Conservation (phyloP, 1,140 invertebrate genomes). For the Zelostemma sp. region DNA sequence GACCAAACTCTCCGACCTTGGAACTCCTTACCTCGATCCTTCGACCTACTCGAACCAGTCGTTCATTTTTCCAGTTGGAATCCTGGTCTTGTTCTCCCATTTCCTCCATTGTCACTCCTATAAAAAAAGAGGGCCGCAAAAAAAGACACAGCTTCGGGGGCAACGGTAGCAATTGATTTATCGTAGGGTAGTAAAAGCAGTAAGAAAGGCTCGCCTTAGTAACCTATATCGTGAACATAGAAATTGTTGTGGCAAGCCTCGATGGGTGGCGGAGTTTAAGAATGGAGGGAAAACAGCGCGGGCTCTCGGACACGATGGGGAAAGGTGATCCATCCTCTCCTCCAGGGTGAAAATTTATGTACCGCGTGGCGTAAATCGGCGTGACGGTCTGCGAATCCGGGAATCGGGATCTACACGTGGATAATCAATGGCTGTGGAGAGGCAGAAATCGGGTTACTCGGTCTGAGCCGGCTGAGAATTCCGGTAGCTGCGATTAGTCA, state of each 20-base stretch:
- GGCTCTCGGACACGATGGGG: slow-evolving; percentile 8
- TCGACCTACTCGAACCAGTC: no score
- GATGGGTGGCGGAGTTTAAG: slow-evolving; percentile 54
- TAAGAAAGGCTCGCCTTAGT: slow-evolving; percentile 57
- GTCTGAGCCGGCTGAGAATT: slow-evolving; percentile 50
- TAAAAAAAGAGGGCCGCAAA: not conserved
- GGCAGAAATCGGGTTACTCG: slow-evolving; percentile 56
- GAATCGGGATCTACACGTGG: slow-evolving; percentile 21
- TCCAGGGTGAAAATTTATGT: slow-evolving; percentile 35
- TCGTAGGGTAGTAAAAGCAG: slow-evolving; percentile 62
- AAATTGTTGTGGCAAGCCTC: slow-evolving; percentile 69
- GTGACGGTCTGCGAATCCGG: slow-evolving; percentile 30
- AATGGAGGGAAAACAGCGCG: slow-evolving; percentile 21
- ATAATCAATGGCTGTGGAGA: slow-evolving; percentile 35
- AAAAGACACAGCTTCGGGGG: not conserved
- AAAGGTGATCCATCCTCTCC: slow-evolving; percentile 19
- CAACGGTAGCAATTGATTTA: slow-evolving; percentile 59
- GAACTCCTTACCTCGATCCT: no score
- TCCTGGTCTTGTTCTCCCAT: no score
- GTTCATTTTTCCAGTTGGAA: no score
- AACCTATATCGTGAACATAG: slow-evolving; percentile 68
- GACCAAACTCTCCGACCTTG: no score
- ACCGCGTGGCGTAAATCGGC: slow-evolving; percentile 41
- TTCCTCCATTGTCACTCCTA: no score
- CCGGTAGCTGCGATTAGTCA: slow-evolving; percentile 54